A percentile compares a stretch with the other conserved stretches of the same genome.
Evolutionary conservation across 1,140 invertebrate genomes (phyloP).

Genomic region (Anoplolepis gracilipes): DNA sequence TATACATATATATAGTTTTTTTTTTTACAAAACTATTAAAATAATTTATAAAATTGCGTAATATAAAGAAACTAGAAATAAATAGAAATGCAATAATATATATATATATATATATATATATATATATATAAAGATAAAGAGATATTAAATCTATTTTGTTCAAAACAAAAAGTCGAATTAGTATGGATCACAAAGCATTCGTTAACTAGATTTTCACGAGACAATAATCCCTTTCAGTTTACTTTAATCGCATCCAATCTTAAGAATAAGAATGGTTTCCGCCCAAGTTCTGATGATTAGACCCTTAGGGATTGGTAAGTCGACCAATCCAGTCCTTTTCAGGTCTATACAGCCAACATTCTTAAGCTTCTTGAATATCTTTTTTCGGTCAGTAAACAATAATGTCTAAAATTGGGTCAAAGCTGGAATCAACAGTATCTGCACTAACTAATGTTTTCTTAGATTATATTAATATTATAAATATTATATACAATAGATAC

Average conservation of each 20-base stretch:
- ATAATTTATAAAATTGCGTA: background rate
- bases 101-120: no score
- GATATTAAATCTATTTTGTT: conserved; percentile 4
- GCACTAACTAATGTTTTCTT: background rate
- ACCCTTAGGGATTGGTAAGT: conserved; percentile 23
- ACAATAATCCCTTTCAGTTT: conserved; percentile 47
- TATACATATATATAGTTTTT: no score
- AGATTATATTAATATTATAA: background rate
- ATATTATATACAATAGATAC: background rate
- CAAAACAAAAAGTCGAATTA: background rate
- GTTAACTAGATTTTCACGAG: conserved; percentile 34
- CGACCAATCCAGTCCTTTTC: background rate
- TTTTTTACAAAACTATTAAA: background rate
- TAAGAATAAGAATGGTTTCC: conserved; percentile 14
- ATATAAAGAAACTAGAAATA: background rate
- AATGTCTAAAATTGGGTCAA: conserved; percentile 31
- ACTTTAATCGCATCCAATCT: conserved; percentile 57
- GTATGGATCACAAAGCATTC: conserved; percentile 10
- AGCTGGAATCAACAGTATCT: background rate
- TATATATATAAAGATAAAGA: no score
- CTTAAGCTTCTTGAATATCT: background rate
- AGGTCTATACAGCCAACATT: background rate
- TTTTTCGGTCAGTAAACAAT: conserved; percentile 30
- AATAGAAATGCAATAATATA: no score
- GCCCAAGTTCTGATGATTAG: conserved; percentile 58